These are phyloP conservation scores for Gallinago jamesoni DNA, from an alignment of 2,113 vertebrate species.

Conservation along the genomic window DNA sequence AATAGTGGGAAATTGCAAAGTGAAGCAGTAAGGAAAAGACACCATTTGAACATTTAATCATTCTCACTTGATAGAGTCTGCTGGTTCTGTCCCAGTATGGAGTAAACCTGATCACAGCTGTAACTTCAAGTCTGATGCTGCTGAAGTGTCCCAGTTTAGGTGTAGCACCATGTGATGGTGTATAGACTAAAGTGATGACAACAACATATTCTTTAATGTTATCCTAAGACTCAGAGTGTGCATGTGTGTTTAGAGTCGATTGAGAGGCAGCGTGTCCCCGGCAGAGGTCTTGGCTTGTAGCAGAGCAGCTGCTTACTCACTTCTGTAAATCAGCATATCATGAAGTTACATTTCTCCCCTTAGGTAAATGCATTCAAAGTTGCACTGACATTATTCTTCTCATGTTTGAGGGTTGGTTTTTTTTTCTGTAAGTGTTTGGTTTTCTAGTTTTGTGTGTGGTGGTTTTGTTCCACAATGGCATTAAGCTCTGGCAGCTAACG, in stretches of 20 bases:
- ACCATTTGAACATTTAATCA: not conserved
- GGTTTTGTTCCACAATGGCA: accelerated
- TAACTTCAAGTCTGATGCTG: not conserved
- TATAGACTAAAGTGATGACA: not conserved
- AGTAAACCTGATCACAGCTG: not conserved
- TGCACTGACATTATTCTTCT: not conserved
- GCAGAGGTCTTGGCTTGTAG: not conserved
- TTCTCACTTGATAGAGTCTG: not conserved
- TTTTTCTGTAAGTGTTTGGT: accelerated
- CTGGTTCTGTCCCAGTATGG: not conserved
- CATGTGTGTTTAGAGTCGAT: not conserved
- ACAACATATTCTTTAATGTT: not conserved
- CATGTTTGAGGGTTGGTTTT: not conserved
- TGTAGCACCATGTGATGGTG: not conserved
- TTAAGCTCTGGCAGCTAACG: not conserved
- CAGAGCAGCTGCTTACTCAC: not conserved
- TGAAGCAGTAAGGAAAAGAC: not conserved
- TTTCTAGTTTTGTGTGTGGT: not conserved
- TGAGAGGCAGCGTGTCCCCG: not conserved
- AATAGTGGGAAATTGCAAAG: slow-evolving; percentile 34
- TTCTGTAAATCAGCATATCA: not conserved
- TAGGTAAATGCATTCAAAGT: not conserved
- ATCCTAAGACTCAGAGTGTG: not conserved
- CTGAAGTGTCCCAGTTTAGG: not conserved
- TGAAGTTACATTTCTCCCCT: not conserved